phyloP scores from a whole-genome alignment of 2,113 vertebrate species.

The Ceyx melanurus region DNA sequence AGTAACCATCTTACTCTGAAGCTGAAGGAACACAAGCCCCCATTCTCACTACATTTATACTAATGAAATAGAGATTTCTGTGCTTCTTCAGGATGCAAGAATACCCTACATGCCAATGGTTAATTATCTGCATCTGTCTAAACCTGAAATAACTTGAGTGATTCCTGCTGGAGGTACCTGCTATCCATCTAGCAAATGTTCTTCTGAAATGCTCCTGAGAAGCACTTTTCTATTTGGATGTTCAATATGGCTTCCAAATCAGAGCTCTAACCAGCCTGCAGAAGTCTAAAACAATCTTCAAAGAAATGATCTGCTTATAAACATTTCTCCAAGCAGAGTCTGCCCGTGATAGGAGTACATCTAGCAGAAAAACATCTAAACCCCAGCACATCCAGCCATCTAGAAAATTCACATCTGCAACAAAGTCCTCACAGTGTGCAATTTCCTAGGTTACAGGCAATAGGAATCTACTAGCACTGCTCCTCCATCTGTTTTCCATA shows the following conservation, averaged over 20 bases:
- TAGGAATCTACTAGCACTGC: background rate
- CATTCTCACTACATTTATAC: background rate
- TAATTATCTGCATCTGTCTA: background rate
- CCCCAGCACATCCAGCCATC: background rate
- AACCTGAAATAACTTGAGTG: background rate
- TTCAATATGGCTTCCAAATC: background rate
- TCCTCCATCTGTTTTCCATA: constrained; percentile 25
- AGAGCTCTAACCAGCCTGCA: background rate
- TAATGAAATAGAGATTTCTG: background rate
- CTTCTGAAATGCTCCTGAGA: background rate
- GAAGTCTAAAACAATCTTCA: background rate
- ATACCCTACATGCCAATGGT: background rate
- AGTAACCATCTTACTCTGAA: background rate
- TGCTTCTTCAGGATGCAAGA: background rate
- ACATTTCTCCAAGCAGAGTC: background rate
- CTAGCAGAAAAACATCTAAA: background rate
- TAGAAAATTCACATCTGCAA: constrained; percentile 4
- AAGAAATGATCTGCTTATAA: background rate
- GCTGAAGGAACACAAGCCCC: background rate
- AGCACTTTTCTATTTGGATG: background rate
- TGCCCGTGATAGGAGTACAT: background rate
- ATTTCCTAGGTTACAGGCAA: background rate
- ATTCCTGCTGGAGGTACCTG: background rate
- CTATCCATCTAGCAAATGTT: background rate
- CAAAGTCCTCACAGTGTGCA: background rate